phyloP scores from a whole-genome alignment of 2,113 vertebrate species.

The Anarrhichthys ocellatus region DNA sequence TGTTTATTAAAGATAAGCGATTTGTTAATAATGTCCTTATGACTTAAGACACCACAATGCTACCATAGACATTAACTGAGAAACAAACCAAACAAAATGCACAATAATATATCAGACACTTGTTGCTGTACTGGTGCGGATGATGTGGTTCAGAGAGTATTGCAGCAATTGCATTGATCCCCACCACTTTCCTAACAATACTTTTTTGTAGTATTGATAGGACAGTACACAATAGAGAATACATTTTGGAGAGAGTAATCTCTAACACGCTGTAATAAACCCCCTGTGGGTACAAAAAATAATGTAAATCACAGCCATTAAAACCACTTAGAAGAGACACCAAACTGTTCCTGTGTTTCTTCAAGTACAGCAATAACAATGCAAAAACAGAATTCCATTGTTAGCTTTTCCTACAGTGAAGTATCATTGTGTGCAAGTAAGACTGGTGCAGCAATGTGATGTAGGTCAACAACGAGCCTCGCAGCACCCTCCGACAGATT shows the following conservation, averaged over 20 bases:
- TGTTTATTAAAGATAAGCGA: not conserved
- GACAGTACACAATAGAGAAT: not conserved
- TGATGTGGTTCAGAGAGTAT: not conserved
- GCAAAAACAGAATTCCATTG: not conserved
- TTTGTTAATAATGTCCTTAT: not conserved
- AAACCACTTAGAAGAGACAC: not conserved
- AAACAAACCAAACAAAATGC: not conserved
- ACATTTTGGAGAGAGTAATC: not conserved
- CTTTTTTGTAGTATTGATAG: not conserved
- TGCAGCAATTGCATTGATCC: slow-evolving; percentile 1
- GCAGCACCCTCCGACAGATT: not conserved
- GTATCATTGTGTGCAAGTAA: not conserved
- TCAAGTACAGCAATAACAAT: slow-evolving; percentile 9
- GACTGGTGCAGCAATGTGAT: slow-evolving; percentile 18
- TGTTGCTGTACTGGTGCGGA: not conserved
- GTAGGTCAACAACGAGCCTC: slow-evolving; percentile 8
- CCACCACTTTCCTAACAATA: too few relatives aligned
- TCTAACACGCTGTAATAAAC: not conserved
- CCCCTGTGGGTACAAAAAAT: not conserved
- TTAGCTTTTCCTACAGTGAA: slow-evolving; percentile 3
- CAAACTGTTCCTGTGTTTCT: not conserved
- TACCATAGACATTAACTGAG: slow-evolving; percentile 1
- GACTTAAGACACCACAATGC: not conserved
- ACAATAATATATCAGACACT: not conserved
- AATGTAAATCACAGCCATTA: not conserved